A percentile compares a stretch with the other conserved stretches of the same genome.
phyloP scores from a whole-genome alignment of 2,113 vertebrate genomes.

The Rhinichthys klamathensis region DNA sequence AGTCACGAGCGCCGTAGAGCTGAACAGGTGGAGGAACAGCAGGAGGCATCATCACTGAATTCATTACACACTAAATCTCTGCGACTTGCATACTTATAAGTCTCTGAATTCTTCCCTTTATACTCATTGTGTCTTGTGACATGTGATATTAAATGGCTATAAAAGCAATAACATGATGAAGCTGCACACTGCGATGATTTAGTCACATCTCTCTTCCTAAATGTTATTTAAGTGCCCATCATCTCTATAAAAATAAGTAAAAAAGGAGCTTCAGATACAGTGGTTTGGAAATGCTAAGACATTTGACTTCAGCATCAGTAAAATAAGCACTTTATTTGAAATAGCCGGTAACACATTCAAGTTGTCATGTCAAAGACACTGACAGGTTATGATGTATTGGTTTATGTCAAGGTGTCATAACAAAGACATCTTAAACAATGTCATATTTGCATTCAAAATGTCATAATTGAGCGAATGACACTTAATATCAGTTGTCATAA shows the following conservation, averaged over 20 bases:
- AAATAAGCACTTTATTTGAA: not conserved
- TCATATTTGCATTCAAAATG: too few relatives aligned
- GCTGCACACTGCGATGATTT: not conserved
- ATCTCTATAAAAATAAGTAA: not conserved
- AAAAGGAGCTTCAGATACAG: not conserved
- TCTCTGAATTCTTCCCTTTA: not conserved
- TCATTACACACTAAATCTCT: constrained; percentile 69
- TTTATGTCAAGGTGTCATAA: too few relatives aligned
- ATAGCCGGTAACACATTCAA: too few relatives aligned
- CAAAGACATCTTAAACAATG: too few relatives aligned
- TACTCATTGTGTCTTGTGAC: not conserved
- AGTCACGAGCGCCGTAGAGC: constrained; percentile 39
- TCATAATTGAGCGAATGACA: too few relatives aligned
- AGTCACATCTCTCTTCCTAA: not conserved
- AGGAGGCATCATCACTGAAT: constrained; percentile 71
- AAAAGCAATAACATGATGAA: not conserved
- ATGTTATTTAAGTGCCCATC: not conserved
- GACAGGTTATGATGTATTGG: too few relatives aligned
- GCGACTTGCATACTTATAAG: not conserved
- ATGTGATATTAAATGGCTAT: not conserved
- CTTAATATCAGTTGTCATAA: too few relatives aligned
- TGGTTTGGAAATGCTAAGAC: not conserved
- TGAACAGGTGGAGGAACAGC: constrained; percentile 76
- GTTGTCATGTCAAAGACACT: too few relatives aligned
- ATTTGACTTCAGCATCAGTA: not conserved